Conservation (phyloP, 2,113 vertebrate genomes). For the Phylloscopus whistleri region DNA sequence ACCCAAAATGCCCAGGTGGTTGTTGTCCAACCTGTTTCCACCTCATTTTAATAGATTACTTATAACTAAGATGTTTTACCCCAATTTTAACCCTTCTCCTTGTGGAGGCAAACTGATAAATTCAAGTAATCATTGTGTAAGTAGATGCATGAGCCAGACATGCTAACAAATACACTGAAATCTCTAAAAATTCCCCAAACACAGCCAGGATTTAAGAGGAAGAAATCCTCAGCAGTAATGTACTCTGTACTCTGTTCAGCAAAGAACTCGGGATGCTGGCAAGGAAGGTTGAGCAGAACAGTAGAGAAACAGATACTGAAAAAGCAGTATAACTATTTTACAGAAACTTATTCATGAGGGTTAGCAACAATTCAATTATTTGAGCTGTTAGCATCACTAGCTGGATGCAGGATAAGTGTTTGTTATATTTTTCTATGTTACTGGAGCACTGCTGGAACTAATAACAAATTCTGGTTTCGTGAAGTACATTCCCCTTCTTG, state of each 20-base stretch:
- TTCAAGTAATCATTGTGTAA: not conserved
- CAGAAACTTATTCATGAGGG: not conserved
- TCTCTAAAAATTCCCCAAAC: not conserved
- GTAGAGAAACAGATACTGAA: not conserved
- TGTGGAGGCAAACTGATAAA: not conserved
- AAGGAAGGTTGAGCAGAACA: not conserved
- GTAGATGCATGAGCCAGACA: not conserved
- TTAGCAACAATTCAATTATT: not conserved
- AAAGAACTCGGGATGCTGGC: not conserved
- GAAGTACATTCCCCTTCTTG: not conserved
- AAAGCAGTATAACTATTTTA: not conserved
- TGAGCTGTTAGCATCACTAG: not conserved
- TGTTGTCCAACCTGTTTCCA: not conserved
- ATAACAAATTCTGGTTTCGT: not conserved
- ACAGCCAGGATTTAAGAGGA: not conserved
- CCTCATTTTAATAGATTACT: not conserved
- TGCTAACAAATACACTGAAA: not conserved
- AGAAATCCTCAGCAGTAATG: not conserved
- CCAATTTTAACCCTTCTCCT: not conserved
- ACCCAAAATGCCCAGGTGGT: not conserved
- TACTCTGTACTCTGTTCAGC: not conserved
- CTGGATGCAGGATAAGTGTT: not conserved
- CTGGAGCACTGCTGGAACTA: not conserved
- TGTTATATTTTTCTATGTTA: not conserved
- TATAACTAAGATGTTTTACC: not conserved